Evolutionary conservation across 2,797 vertebrate species (phyloP).

Genomic region (Dallia pectoralis): DNA sequence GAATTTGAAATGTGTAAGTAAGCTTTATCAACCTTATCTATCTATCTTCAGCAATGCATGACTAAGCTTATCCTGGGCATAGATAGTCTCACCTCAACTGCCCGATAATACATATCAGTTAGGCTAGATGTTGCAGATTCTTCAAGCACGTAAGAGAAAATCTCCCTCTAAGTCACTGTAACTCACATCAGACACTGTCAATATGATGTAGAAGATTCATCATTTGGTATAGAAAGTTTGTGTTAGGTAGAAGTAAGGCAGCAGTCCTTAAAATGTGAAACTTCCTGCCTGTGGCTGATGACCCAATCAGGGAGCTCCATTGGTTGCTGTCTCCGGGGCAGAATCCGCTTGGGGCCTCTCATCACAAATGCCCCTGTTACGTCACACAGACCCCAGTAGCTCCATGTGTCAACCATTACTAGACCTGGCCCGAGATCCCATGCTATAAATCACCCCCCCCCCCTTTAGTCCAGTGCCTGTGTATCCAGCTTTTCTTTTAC

Average conservation of each 20-base stretch:
- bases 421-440: constrained; percentile 27
- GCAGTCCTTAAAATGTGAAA: constrained; percentile 45
- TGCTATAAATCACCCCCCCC: constrained; percentile 35
- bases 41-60: background rate
- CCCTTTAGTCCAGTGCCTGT: constrained; percentile 21
- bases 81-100: background rate
- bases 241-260: constrained; percentile 51
- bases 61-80: background rate
- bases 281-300: constrained; percentile 27
- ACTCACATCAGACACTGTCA: constrained; percentile 20
- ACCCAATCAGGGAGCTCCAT: background rate
- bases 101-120: background rate
- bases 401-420: constrained; percentile 54
- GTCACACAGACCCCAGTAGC: constrained; percentile 14
- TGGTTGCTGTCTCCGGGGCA: background rate
- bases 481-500: too few relatives aligned
- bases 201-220: too few relatives aligned
- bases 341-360: constrained; percentile 28
- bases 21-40: too few relatives aligned
- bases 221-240: constrained; percentile 46
- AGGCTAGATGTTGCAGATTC: background rate
- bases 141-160: constrained; percentile 5
- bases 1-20: background rate
- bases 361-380: constrained; percentile 38
- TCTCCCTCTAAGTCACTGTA: constrained; percentile 46